Base-by-base conservation (phyloP, 1,140 invertebrate species). In the Penaeus vannamei region DNA sequence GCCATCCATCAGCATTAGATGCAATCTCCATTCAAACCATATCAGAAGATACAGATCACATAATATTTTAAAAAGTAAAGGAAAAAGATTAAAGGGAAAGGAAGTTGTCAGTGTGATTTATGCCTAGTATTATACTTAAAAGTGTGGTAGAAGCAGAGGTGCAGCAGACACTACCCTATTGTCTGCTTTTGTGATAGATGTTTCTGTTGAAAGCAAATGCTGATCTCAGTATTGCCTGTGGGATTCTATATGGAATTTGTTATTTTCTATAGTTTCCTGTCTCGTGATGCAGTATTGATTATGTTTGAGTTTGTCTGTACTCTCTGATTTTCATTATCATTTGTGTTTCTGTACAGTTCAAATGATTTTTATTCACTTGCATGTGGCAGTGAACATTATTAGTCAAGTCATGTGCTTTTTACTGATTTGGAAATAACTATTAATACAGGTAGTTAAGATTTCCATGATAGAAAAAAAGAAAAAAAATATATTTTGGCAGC, bases 171-270 rank as follows among this genome's bases (percentile, higher is more conserved):
- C 53, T 53, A 59, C 77, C 79, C 22, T 83, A 61, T 60, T 79
- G 85, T 82, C 61, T 87, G 53, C 42, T 81, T 26, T 69, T 88
- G 86, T 88, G 81, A 88, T 88, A 88, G 29, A 76, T 29, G 22
- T 84, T 29, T 88, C 77, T 32, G 76, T 84, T 36, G 3, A 46
- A 80, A n/a, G 81, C 84, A 83, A 83, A 85, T 77, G 84, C 82
- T 88, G 86, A 88, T 88, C 86, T 88, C 86, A 88, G 81, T 88
- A 88, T 84, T 88, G 80, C 53, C 79, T 83, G 59, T 87, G 53
- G 66, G 66, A 53, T 53, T 53, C 60, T 81, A 32, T 81, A 59
- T 81, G 19, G 60, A 81, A 59, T 81, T 59, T 81, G 79, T 81
- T 81, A 26, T 84, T 81, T 84, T n/a, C 46, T 36, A 64, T n/a